Evolutionary conservation across 2,113 vertebrate genomes (phyloP).

Genomic region (Tragelaphus imberbis): DNA sequence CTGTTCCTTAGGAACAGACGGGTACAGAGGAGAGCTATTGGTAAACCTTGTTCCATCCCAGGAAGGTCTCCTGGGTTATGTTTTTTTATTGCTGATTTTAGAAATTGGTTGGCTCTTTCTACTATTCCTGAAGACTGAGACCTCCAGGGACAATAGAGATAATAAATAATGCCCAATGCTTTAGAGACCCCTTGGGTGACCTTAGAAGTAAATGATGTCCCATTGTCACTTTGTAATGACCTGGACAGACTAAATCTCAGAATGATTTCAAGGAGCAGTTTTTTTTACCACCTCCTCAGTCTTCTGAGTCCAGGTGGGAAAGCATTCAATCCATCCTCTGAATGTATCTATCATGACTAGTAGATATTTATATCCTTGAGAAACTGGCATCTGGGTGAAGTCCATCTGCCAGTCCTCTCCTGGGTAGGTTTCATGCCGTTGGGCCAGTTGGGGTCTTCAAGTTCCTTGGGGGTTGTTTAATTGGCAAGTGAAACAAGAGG

Average conservation of each 20-base stretch:
- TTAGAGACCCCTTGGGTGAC: not conserved
- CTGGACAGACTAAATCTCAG: not conserved
- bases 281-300: not conserved
- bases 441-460: not conserved
- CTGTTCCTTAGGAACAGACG: not conserved
- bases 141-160: not conserved
- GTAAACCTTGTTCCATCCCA: not conserved
- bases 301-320: fast-evolving
- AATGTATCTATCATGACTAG: not conserved
- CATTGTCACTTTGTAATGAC: not conserved
- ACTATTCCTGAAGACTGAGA: not conserved
- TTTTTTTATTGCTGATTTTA: not conserved
- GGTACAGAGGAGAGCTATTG: not conserved
- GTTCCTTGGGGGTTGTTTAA: not conserved
- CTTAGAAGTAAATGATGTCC: not conserved
- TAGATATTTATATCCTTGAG: not conserved
- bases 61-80: not conserved
- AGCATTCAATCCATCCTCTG: not conserved
- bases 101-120: not conserved
- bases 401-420: not conserved
- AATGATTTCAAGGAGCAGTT: not conserved
- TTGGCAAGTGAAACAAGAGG: not conserved
- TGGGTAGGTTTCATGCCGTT: fast-evolving
- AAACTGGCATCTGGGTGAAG: not conserved
- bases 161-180: not conserved